phyloP scores from a whole-genome alignment of 2,113 vertebrate genomes.

The Carlito syrichta region DNA sequence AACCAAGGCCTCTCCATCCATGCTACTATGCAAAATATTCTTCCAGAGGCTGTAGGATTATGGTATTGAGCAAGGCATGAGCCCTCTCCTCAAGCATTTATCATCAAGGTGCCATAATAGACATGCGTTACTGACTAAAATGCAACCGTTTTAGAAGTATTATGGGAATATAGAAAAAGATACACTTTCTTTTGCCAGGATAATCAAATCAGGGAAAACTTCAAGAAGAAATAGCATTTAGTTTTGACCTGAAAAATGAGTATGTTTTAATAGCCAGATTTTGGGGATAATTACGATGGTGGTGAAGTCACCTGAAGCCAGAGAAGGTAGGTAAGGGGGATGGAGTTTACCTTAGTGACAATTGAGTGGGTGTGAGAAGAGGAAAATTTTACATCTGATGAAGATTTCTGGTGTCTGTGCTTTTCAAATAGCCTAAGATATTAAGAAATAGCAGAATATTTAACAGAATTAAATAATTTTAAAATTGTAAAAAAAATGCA shows the following conservation, averaged over 20 bases:
- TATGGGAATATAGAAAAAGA: neutral
- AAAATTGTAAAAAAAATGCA: neutral
- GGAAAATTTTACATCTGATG: fast-evolving
- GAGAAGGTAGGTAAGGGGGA: fast-evolving
- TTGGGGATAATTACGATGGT: fast-evolving
- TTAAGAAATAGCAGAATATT: neutral
- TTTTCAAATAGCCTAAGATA: neutral
- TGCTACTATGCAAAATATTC: fast-evolving
- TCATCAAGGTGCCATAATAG: neutral
- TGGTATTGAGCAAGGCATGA: neutral
- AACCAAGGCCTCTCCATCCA: neutral
- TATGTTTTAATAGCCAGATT: neutral
- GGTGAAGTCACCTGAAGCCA: neutral
- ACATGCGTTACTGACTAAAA: fast-evolving
- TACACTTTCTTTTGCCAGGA: fast-evolving
- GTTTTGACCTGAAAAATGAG: neutral
- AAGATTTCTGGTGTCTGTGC: fast-evolving
- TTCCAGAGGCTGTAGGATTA: neutral
- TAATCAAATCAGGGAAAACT: fast-evolving
- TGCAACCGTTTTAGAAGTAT: too few species aligned
- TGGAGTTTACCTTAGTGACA: fast-evolving
- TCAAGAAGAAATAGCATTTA: fast-evolving
- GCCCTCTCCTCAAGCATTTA: too few species aligned
- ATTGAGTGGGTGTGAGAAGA: neutral
- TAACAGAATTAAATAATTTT: neutral